A percentile compares a stretch with the other conserved stretches of the same genome.
Evolutionary conservation across 2,888 invertebrate genomes (phyloP).

Genomic region (Dasypogon diadema): DNA sequence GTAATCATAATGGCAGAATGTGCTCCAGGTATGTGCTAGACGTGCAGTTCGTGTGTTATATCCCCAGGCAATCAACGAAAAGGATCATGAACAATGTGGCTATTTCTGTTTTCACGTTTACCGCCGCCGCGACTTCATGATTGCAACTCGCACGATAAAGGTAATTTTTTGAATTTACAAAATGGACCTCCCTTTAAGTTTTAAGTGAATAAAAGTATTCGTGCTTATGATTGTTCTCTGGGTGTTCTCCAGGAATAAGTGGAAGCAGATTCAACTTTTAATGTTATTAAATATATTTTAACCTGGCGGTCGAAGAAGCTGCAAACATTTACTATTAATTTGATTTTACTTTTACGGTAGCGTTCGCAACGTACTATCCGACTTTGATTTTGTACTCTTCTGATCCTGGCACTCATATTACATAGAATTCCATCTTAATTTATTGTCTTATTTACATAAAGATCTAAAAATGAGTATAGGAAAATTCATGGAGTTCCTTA

Average conservation of each 20-base stretch:
- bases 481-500: too few relatives aligned
- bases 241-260: constrained; percentile 10
- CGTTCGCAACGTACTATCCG: too few relatives aligned
- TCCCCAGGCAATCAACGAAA: neutral
- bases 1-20: constrained; percentile 34
- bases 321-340: too few relatives aligned
- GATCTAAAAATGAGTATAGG: too few relatives aligned
- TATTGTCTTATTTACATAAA: too few relatives aligned
- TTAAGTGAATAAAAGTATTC: neutral
- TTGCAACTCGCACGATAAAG: constrained; percentile 11
- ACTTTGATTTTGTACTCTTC: too few relatives aligned
- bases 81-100: constrained; percentile 5
- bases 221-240: constrained; percentile 6
- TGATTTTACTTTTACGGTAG: too few relatives aligned
- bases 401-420: too few relatives aligned
- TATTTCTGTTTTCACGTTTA: constrained; percentile 45
- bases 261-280: constrained; percentile 19
- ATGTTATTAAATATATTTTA: neutral
- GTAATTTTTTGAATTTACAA: neutral
- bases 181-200: neutral
- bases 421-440: too few relatives aligned
- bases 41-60: constrained; percentile 22
- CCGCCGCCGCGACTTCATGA: constrained; percentile 14
- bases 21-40: constrained; percentile 5
- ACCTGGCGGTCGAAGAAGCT: too few relatives aligned